phyloP scores from a whole-genome alignment of 2,888 invertebrate species.

The Drosophila cognata region DNA sequence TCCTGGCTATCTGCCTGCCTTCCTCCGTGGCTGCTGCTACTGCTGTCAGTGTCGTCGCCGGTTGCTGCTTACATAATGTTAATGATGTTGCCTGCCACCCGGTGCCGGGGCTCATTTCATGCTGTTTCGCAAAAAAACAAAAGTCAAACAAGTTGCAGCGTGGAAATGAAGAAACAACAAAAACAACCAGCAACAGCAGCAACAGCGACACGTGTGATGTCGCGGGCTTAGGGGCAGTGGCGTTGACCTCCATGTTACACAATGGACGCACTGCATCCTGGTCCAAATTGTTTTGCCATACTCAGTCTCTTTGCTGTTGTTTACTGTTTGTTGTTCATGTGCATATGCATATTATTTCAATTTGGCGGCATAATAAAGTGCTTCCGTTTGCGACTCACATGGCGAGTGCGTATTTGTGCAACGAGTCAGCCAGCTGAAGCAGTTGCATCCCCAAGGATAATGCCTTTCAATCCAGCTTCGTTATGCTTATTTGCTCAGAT shows the following conservation, averaged over 20 bases:
- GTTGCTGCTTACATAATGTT: conserved; percentile 77
- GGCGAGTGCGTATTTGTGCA: conserved; percentile 57
- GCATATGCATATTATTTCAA: conserved; percentile 77
- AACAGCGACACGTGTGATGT: conserved; percentile 20
- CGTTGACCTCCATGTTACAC: conserved; percentile 41
- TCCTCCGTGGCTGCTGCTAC: neutral
- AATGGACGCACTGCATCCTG: conserved; percentile 66
- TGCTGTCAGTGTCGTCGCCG: conserved; percentile 62
- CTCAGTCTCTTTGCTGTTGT: conserved; percentile 22
- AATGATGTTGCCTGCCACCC: conserved; percentile 67
- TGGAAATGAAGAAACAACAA: conserved; percentile 15
- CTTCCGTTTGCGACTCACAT: conserved; percentile 61
- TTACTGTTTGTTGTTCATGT: conserved; percentile 43
- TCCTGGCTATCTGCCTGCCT: conserved; percentile 1
- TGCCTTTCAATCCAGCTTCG: conserved; percentile 54
- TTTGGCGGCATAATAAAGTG: conserved; percentile 77
- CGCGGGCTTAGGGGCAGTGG: neutral
- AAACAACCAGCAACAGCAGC: conserved; percentile 22
- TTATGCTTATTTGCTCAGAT: conserved; percentile 71
- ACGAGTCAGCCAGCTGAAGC: conserved; percentile 7
- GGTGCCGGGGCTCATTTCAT: conserved; percentile 64
- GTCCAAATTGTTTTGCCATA: conserved; percentile 44
- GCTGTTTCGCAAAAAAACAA: conserved; percentile 67
- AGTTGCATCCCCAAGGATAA: conserved; percentile 66
- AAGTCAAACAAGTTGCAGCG: conserved; percentile 52